Percentiles rank a stretch among this genome's conserved stretches.
Conservation (phyloP, 1,140 invertebrate genomes). For the Oedothorax gibbosus region DNA sequence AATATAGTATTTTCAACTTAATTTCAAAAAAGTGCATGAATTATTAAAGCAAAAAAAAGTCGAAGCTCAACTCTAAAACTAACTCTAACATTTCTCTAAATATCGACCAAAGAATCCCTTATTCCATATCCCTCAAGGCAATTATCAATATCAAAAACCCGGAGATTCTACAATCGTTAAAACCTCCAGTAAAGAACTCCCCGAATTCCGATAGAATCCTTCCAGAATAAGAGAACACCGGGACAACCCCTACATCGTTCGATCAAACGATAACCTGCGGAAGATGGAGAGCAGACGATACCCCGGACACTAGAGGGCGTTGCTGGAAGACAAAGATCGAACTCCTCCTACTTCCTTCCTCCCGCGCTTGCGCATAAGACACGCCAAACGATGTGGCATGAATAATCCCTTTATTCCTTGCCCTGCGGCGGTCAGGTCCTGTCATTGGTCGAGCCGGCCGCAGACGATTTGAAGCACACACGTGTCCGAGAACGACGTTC, state of each 20-base stretch:
- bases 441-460: constrained; percentile 58
- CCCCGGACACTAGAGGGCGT: constrained; percentile 34
- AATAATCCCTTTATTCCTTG: constrained; percentile 60
- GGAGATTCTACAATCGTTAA: no score
- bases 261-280: constrained; percentile 23
- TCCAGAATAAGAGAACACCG: background rate
- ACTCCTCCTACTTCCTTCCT: constrained; percentile 57
- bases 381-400: constrained; percentile 54
- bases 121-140: no score
- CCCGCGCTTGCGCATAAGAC: constrained; percentile 35
- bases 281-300: constrained; percentile 42
- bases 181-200: background rate
- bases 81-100: no score
- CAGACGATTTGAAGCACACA: constrained; percentile 50
- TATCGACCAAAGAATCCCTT: no score
- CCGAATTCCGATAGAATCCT: background rate
- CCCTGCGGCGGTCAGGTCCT: constrained; percentile 55
- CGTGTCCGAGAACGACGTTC: constrained; percentile 15
- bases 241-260: constrained; percentile 35
- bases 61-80: no score
- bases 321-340: constrained; percentile 29
- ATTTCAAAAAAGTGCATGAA: no score
- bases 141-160: no score
- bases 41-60: no score
- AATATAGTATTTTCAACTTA: no score